Percentiles rank a stretch among this genome's conserved stretches.
phyloP scores from a whole-genome alignment of 92 coral and sea anemone genomes.

The Umimayanthus kanabou region DNA sequence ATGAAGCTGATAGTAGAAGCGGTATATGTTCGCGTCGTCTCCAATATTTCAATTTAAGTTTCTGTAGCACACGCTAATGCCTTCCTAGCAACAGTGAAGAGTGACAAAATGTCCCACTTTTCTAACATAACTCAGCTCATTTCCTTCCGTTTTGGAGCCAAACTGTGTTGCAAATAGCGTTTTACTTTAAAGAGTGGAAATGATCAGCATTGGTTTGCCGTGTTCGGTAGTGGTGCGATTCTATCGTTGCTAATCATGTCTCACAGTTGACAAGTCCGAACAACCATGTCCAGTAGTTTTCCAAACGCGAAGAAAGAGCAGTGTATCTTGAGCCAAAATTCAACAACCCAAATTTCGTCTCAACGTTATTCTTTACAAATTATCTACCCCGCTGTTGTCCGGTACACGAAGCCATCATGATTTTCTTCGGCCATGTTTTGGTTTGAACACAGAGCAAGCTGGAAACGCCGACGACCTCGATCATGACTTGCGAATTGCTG shows the following conservation, averaged over 20 bases:
- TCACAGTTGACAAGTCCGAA: background rate
- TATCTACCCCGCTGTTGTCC: slow-evolving; percentile 43
- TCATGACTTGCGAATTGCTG: background rate
- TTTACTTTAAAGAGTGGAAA: slow-evolving; percentile 25
- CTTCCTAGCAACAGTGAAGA: background rate
- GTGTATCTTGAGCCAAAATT: slow-evolving; percentile 27
- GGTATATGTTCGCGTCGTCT: background rate
- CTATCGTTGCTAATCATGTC: background rate
- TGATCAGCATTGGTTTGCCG: background rate
- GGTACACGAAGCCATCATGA: background rate
- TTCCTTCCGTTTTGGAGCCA: slow-evolving; percentile 48
- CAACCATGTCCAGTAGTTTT: background rate
- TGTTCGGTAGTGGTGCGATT: background rate
- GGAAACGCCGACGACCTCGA: background rate
- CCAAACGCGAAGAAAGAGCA: background rate
- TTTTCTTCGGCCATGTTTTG: slow-evolving; percentile 30
- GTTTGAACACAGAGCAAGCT: background rate
- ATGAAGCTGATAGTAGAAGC: background rate
- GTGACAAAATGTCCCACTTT: slow-evolving; percentile 28
- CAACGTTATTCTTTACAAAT: slow-evolving; percentile 32
- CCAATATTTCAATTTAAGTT: background rate
- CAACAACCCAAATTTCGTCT: slow-evolving; percentile 26
- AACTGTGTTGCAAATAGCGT: slow-evolving; percentile 36
- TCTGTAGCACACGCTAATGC: background rate
- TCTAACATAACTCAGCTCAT: slow-evolving; percentile 29